Evolutionary conservation across 2,888 invertebrate genomes (phyloP), one percentile per base, ranked within the genome.

Genomic region (Eupithecia vulgata): DNA sequence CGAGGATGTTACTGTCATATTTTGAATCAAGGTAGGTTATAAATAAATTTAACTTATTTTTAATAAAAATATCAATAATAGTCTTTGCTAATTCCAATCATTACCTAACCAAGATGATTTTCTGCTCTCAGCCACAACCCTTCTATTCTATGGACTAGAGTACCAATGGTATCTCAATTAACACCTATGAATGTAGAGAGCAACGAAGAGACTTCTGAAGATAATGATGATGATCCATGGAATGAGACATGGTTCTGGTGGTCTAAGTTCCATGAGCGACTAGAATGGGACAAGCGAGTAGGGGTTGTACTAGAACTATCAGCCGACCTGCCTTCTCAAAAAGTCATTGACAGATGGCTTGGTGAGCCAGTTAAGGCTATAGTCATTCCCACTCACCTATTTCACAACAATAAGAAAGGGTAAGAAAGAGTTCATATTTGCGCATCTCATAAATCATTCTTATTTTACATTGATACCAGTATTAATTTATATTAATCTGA

Each of bases 301-400:
- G 96, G 96, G 52, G 93, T 99, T 52, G 97, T 97, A 0, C 91
- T 99, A 59, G 97, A 98, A 87, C 83, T 99, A 42, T 96, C 97
- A 64, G 96, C 97, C 64, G 97, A 99, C 86, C 94, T 98, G 37
- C 98, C 98, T 1, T 95, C 96, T 15, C 92, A 95, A 67, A 95
- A 95, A 37, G 95, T 96, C 68, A 85, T 98, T 13, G 95, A 96
- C 35, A 95, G 99, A 75, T 99, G 99, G 99, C 91, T 98, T 40
- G 99, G 99, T 1, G 99, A 99, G 91, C 99, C 99, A 10, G 95
- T 99, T 1, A 97, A 97, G 87, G 97, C 97, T 75, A 92, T 99
- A 57, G 94, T 98, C 66, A 88, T 99, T 67, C 97, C 98, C 6
- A 98, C 99, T 21, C 95, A 96, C 59, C 92, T 98, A 73, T 99